phyloP scores from a whole-genome alignment of 2,797 vertebrate genomes.

The Acanthis flammea region DNA sequence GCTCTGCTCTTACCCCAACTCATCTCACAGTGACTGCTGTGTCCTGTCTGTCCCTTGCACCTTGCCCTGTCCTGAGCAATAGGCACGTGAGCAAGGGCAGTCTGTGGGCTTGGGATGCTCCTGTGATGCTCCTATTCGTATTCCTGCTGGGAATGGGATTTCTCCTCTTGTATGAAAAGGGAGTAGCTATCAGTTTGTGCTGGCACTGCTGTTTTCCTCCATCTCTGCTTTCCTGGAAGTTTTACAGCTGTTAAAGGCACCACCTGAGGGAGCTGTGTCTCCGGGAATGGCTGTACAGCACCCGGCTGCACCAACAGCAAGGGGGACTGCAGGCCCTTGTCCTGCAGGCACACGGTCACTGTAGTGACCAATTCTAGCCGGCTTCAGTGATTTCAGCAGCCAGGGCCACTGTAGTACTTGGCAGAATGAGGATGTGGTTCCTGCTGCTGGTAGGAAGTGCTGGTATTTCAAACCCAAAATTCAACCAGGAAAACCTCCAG shows the following conservation, averaged over 20 bases:
- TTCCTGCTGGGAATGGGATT: neutral
- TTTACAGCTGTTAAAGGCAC: neutral
- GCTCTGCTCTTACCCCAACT: neutral
- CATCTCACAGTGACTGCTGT: neutral
- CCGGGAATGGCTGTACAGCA: neutral
- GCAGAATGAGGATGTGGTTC: neutral
- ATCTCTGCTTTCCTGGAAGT: neutral
- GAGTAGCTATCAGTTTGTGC: neutral
- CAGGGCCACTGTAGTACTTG: neutral
- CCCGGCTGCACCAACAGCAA: neutral
- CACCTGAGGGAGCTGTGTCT: conserved; percentile 51
- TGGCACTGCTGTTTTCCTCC: neutral
- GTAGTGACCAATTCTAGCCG: neutral
- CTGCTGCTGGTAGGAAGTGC: neutral
- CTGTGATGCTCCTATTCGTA: neutral
- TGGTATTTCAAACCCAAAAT: neutral
- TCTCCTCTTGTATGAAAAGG: neutral
- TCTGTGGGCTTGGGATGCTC: neutral
- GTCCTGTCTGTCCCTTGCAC: neutral
- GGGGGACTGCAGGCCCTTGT: rapidly evolving
- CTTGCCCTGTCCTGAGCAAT: neutral
- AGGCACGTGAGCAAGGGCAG: neutral
- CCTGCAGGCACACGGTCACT: neutral
- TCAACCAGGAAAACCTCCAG: neutral
- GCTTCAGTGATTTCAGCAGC: neutral